Conservation (phyloP, 2,888 invertebrate species). For the Strigamia crassipes region DNA sequence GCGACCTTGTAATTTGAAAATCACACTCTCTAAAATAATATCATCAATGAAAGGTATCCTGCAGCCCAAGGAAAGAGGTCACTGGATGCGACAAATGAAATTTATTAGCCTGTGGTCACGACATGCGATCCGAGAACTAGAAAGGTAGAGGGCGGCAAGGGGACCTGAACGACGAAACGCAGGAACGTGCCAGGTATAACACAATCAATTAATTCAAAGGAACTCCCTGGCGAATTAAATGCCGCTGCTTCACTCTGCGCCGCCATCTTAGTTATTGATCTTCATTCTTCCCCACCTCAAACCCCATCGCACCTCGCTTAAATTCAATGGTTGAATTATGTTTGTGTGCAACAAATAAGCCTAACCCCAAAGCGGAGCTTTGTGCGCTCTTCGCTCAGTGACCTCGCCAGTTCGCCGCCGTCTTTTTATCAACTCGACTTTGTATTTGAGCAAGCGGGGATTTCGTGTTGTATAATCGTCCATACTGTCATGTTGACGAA, state of each 20-base stretch:
- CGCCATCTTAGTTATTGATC: constrained; percentile 42
- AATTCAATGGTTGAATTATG: constrained; percentile 32
- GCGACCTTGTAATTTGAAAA: not conserved
- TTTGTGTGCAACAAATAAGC: constrained; percentile 33
- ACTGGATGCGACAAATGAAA: constrained; percentile 34
- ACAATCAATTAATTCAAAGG: constrained; percentile 42
- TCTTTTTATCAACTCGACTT: not conserved
- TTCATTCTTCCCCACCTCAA: constrained; percentile 30
- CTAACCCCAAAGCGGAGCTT: constrained; percentile 26
- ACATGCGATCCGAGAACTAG: constrained; percentile 33
- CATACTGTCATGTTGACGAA: constrained; percentile 12
- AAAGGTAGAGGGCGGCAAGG: constrained; percentile 25
- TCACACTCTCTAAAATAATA: not conserved
- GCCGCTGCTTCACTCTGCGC: constrained; percentile 14
- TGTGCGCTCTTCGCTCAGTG: not conserved
- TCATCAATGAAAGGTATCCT: constrained; percentile 19
- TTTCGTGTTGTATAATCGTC: not conserved
- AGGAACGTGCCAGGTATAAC: constrained; percentile 37
- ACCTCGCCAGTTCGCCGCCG: not conserved
- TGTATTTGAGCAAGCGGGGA: not conserved
- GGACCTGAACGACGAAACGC: constrained; percentile 12
- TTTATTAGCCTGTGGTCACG: constrained; percentile 40
- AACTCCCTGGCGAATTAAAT: constrained; percentile 36
- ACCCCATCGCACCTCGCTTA: constrained; percentile 22
- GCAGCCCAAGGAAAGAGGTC: not conserved